A percentile compares a stretch with the other conserved stretches of the same genome.
These are phyloP conservation scores for Tychaedon coryphoeus DNA, from an alignment of 2,113 vertebrate species.

Conservation along the genomic window DNA sequence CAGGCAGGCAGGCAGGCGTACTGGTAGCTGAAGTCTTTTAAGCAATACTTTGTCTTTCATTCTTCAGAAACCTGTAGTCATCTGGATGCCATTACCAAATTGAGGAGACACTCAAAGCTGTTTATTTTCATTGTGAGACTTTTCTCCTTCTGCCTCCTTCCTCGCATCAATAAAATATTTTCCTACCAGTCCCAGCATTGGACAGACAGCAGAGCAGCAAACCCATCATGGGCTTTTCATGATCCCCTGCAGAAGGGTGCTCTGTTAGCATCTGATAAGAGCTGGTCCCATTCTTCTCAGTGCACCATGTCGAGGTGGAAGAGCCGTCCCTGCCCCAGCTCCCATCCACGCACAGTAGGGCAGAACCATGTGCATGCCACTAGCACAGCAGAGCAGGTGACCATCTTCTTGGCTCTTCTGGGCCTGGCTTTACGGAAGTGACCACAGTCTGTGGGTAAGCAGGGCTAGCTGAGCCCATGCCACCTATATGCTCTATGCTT, in stretches of 20 bases:
- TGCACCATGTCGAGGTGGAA: fast-evolving
- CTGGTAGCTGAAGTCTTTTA: not conserved
- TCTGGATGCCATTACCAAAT: not conserved
- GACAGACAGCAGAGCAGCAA: not conserved
- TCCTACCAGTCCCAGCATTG: fast-evolving
- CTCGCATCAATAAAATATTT: not conserved
- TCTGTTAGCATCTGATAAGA: not conserved
- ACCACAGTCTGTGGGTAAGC: not conserved
- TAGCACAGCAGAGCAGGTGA: not conserved
- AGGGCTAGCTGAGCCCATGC: not conserved
- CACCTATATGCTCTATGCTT: not conserved
- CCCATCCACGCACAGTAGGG: fast-evolving
- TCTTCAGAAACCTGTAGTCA: not conserved
- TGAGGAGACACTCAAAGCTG: not conserved
- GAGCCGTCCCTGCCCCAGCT: not conserved
- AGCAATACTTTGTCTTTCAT: not conserved
- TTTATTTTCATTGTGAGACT: not conserved
- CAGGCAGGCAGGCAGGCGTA: not conserved
- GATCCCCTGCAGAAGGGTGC: not conserved
- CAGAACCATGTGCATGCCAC: not conserved
- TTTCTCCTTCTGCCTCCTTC: not conserved
- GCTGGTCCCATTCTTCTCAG: not conserved
- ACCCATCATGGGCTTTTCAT: not conserved
- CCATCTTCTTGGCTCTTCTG: not conserved
- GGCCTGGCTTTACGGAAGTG: not conserved